Conservation (phyloP, 2,888 invertebrate genomes). For the Synanthedon tipuliformis region DNA sequence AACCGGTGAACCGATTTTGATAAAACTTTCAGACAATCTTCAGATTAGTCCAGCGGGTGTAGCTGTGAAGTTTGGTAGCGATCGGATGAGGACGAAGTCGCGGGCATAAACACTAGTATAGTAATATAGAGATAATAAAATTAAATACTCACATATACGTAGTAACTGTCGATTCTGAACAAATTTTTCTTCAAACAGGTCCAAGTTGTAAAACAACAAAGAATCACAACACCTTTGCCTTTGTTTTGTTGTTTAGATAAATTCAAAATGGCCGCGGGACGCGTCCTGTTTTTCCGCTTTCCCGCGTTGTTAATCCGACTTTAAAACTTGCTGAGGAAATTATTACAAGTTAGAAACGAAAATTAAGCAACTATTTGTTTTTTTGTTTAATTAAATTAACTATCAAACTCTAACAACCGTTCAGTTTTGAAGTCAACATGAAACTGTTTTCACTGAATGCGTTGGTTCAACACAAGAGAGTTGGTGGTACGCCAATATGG, state of each 20-base stretch:
- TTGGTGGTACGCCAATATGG: constrained; percentile 62
- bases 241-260: not conserved
- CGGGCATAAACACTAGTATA: too few relatives aligned
- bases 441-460: constrained; percentile 33
- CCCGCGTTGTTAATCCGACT: constrained; percentile 19
- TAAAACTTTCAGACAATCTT: too few relatives aligned
- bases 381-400: constrained; percentile 12
- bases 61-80: too few relatives aligned
- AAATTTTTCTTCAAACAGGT: constrained; percentile 7
- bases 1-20: too few relatives aligned
- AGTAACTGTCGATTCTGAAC: too few relatives aligned
- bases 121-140: too few relatives aligned
- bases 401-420: constrained; percentile 28
- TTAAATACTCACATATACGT: too few relatives aligned
- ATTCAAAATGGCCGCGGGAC: too few relatives aligned
- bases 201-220: constrained; percentile 14
- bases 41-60: too few relatives aligned
- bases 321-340: constrained; percentile 3
- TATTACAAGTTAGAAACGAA: constrained; percentile 2
- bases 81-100: too few relatives aligned
- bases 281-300: constrained; percentile 6
- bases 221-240: constrained; percentile 9
- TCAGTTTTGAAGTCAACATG: constrained; percentile 29
- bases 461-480: constrained; percentile 19
- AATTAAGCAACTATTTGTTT: constrained; percentile 10